Evolutionary conservation across 2,113 vertebrate genomes (phyloP), one percentile per base, ranked within the genome.

Genomic region (Thalassoma bifasciatum): DNA sequence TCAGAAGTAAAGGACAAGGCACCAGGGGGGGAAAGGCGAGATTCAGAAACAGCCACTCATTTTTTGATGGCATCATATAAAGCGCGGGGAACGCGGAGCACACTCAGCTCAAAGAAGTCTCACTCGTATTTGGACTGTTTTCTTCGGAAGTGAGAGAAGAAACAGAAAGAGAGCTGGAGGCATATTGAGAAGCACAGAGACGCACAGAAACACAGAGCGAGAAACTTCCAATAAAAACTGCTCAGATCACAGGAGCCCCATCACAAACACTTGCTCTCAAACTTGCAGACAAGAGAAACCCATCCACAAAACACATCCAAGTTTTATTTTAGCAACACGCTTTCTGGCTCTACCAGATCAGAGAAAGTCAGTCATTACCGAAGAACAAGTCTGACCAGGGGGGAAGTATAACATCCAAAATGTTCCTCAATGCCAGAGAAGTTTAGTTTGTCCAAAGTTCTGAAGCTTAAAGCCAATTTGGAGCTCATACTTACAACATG

Each of bases 401-500:
- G 63, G 40, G 23, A 72, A 67, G 72, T 49, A 26, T 65, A 73
- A 70, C 86, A 61, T 76, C 74, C 9, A 46, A 9, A 81, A 63
- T 24, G 50, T 56, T 22, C 14, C 34, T 77, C 36, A 46, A 61
- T 24, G 56, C 44, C 53, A 79, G 26, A 42, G 21, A 16, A 22
- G 46, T 49, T 22, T 1, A 50, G 19, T 57, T 62, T 69, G 60
- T 66, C 40, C 34, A 57, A 49, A 64, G 57, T 56, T 16, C 46
- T 0, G 1, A 78, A 62, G 19, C 1, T 3, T 30, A 46, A 74
- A 86, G 62, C 17, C 37, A 79, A 51, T 51, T 37, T 46, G 51
- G 30, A 83, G 66, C 17, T 65, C 36, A 51, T 83, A 89, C 85
- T 88, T 86, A 90, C 81, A 77, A 67, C 74, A 75, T 77, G 63